Evolutionary conservation across 1,140 invertebrate genomes (phyloP), one percentile per base, ranked within the genome.

Genomic region (Solenopsis invicta): DNA sequence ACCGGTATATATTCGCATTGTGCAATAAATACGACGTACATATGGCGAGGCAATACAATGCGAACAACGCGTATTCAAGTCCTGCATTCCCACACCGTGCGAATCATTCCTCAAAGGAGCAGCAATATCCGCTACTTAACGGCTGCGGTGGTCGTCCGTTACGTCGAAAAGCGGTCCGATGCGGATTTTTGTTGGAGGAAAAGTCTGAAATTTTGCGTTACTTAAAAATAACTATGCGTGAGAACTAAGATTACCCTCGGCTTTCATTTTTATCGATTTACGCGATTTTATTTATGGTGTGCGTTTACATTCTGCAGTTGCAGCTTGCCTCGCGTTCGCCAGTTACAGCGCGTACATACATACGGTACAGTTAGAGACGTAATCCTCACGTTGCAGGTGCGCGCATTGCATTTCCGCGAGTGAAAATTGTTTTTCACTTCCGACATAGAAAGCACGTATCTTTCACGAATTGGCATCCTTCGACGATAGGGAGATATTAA

Each of bases 311-410:
- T 80, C 24, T 13, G n/a, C 45, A n/a, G 9, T 67, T 78, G 59
- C 45, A 78, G 61, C 29, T 45, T 72, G n/a, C 18, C 56, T 62
- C 56, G 29, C 0, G 56, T 81, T 88, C 59, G 62, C 29, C n/a
- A 37, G 74, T 82, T 66, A 78, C 12, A 80, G n/a, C 29, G n/a
- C 62, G 61, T 75, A 67, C n/a, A 21, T 75, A 67, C n/a, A 21
- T 69, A 24, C 71, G 29, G 54, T 88, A 88, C 86, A 76, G 86
- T 88, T 88, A 88, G 71, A n/a, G 29, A 88, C 87, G 62, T 78
- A 61, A 88, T 56, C 24, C 86, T 67, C 87, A 48, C 71, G n/a
- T 77, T 41, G 81, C 87, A 75, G 41, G 67, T 72, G 72, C 61
- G 29, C 45, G 29, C 45, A 88, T 88, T 82, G 29, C 59, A 41